phyloP scores from a whole-genome alignment of 1,140 invertebrate species.

The Acromyrmex charruanus region DNA sequence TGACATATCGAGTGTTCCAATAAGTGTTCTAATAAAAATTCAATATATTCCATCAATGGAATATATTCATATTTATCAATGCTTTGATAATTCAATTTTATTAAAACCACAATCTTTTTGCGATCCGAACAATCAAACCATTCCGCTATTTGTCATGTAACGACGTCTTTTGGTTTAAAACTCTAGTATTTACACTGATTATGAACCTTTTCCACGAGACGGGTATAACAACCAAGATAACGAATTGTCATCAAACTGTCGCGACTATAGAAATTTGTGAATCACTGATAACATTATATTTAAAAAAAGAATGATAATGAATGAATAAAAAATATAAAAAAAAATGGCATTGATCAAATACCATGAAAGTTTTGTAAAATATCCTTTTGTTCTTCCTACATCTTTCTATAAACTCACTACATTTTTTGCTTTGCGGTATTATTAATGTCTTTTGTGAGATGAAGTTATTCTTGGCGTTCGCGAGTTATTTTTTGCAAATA shows the following conservation, averaged over 20 bases:
- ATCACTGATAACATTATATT: background rate
- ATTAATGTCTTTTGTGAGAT: background rate
- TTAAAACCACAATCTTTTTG: background rate
- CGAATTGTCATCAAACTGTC: background rate
- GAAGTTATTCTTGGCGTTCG: background rate
- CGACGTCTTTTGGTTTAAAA: conserved; percentile 35
- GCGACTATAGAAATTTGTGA: background rate
- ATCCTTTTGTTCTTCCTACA: background rate
- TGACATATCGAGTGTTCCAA: background rate
- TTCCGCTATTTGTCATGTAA: background rate
- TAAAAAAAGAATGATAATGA: background rate
- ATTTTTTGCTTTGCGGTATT: background rate
- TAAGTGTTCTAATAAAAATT: conserved; percentile 14
- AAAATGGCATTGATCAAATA: background rate
- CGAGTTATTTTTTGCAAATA: conserved; percentile 26
- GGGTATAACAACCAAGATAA: conserved; percentile 33
- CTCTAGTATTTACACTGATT: conserved; percentile 19
- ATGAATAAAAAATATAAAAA: background rate
- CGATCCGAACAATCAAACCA: background rate
- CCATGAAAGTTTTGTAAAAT: conserved; percentile 1
- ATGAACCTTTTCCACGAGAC: conserved; percentile 31
- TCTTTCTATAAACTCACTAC: background rate
- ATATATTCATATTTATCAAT: conserved; percentile 5
- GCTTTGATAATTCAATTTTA: background rate
- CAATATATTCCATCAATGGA: background rate